These are phyloP conservation scores for Lasioglossum baleicum DNA, from an alignment of 1,140 invertebrate species.

Conservation along the genomic window DNA sequence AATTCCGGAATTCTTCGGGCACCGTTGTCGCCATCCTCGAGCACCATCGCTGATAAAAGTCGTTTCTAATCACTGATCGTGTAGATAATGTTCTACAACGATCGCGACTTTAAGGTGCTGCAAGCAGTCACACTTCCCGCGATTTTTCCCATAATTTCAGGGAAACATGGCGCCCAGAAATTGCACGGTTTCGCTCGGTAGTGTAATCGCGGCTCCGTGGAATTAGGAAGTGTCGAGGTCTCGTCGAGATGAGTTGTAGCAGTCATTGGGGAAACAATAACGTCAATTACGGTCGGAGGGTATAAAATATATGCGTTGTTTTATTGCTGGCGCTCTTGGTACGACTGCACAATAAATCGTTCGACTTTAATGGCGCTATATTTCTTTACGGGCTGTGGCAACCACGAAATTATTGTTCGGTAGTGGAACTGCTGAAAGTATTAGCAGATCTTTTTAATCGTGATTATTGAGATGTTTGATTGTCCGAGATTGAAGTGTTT, in stretches of 20 bases:
- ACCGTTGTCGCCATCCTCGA: neutral
- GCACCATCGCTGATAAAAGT: slow-evolving; percentile 43
- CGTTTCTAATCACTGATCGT: slow-evolving; percentile 44
- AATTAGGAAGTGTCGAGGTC: slow-evolving; percentile 23
- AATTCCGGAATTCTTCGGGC: slow-evolving; percentile 35
- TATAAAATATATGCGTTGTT: neutral
- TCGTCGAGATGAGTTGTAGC: neutral
- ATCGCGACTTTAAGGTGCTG: slow-evolving; percentile 31
- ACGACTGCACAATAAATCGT: neutral
- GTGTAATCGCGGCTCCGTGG: neutral
- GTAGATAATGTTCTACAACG: slow-evolving; percentile 50
- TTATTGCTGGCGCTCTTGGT: neutral
- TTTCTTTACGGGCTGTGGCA: neutral
- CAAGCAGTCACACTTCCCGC: neutral
- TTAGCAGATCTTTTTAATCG: neutral
- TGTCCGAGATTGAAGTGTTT: too few species aligned
- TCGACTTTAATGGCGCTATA: neutral
- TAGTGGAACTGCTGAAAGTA: neutral
- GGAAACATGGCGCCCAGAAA: neutral
- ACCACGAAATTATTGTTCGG: neutral
- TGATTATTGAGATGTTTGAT: too few species aligned
- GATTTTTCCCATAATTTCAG: neutral
- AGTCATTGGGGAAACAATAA: neutral
- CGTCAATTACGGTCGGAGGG: neutral
- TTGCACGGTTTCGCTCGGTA: neutral